Conservation (phyloP, 2,888 invertebrate species). For the Andrena minutula region DNA sequence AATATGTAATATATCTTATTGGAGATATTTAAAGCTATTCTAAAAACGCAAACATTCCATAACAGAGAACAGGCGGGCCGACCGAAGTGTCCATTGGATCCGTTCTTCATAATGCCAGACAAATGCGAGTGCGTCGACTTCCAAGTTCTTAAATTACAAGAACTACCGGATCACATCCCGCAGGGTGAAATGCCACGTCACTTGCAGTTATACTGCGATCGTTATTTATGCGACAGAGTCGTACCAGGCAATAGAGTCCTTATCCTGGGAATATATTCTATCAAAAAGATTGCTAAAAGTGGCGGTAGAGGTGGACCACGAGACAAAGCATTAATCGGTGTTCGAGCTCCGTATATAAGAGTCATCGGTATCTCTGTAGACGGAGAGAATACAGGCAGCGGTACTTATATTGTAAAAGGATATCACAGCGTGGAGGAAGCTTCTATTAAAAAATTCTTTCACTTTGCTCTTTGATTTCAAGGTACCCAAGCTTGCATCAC, state of each 20-base stretch:
- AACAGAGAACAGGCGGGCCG: conserved; percentile 95
- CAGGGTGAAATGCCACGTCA: conserved; percentile 99
- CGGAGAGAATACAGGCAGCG: conserved; percentile 89
- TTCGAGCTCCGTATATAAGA: conserved; percentile 96
- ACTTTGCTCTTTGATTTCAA: conserved; percentile 40
- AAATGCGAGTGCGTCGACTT: conserved; percentile 99
- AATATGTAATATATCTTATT: conserved; percentile 2
- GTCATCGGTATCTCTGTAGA: conserved; percentile 97
- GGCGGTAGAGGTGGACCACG: conserved; percentile 89
- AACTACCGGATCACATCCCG: conserved; percentile 96
- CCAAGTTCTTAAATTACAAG: conserved; percentile 98
- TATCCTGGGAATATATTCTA: conserved; percentile 97
- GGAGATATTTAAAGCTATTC: conserved; percentile 9
- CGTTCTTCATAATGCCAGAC: conserved; percentile 99
- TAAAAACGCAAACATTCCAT: conserved; percentile 8
- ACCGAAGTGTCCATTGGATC: conserved; percentile 98
- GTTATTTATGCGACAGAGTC: conserved; percentile 96
- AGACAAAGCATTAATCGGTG: conserved; percentile 94
- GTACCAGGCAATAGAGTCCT: conserved; percentile 98
- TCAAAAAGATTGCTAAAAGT: conserved; percentile 92
- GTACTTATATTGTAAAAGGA: conserved; percentile 43
- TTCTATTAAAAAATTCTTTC: background rate
- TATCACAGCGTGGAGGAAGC: background rate
- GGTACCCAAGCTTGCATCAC: conserved; percentile 85
- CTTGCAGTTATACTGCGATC: conserved; percentile 96